Evolutionary conservation across 2,113 vertebrate species (phyloP), one percentile per base, ranked within the genome.

Genomic region (Garra rufa): DNA sequence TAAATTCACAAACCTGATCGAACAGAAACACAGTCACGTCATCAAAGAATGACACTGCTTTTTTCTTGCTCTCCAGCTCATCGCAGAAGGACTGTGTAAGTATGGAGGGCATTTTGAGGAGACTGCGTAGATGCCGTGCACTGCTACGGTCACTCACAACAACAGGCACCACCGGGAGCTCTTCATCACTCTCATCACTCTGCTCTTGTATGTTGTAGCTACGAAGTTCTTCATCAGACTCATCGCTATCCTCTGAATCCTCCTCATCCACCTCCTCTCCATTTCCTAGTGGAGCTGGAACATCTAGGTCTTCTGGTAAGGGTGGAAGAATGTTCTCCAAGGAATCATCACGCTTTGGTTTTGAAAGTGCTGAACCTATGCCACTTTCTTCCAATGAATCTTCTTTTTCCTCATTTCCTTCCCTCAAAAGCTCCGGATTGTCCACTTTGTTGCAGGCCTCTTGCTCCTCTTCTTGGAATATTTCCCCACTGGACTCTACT

Each of bases 21-120:
- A 99, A 99, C 90, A 99, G 96, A 93, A 98, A 99, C 93, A 99
- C 97, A 0, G 98, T 99, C 77, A 99, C 98, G 0, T 98, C 97
- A 0, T 99, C 98, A 0, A 96, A 99, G 91, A 99, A 99, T 79
- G 98, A 99, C 80, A 99, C 98, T 0, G 95, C 97, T 89, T 99
- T 99, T 88, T 98, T 99, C 95, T 97, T 98, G 89, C 94, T 94
- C 81, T 98, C 97, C 85, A 98, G 89, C 86, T 97, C 97, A 1
- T 97, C 96, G 0, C 96, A 95, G 91, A 97, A 95, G 86, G 95
- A 89, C 87, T 96, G 93, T 0, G 95, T 92, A 87, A 98, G 91
- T 81, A 97, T 93, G 73, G 92, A 89, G 50, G 97, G 97, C 94
- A 96, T 96, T 94, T 98, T 99, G 83, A 99, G 96, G 87, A 99